A percentile compares a stretch with the other conserved stretches of the same genome.
Conservation (phyloP, 2,113 vertebrate genomes). For the Hyperoodon ampullatus region DNA sequence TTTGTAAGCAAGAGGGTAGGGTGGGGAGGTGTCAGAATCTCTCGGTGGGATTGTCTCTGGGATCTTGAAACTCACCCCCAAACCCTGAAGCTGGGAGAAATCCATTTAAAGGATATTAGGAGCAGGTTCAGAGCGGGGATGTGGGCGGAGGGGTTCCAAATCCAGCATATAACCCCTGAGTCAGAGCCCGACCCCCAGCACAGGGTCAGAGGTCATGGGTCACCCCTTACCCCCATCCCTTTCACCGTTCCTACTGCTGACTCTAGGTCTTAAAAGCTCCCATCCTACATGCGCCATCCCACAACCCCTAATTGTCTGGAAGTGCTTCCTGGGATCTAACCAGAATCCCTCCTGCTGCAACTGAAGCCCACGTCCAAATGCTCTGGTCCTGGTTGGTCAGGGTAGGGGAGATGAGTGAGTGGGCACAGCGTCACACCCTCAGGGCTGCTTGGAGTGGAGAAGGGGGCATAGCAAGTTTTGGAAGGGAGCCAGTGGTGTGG, state of each 20-base stretch:
- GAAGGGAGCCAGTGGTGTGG: neutral
- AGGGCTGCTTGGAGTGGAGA: neutral
- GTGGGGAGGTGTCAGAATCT: neutral
- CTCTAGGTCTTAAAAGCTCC: neutral
- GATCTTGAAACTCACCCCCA: neutral
- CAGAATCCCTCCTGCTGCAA: neutral
- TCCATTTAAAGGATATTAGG: neutral
- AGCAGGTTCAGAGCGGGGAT: accelerated
- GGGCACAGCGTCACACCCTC: neutral
- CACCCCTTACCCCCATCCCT: neutral
- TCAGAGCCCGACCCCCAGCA: neutral
- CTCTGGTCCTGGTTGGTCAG: neutral
- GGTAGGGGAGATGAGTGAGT: neutral
- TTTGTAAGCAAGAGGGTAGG: neutral
- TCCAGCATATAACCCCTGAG: neutral
- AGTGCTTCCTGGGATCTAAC: slow-evolving; percentile 19
- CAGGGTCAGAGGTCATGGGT: neutral
- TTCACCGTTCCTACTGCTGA: neutral
- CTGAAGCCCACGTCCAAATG: neutral
- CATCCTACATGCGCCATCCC: neutral
- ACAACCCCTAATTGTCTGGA: neutral
- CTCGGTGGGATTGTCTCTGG: neutral
- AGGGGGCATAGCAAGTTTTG: neutral
- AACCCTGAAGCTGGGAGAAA: neutral
- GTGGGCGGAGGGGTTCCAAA: neutral